Evolutionary conservation across 2,113 vertebrate genomes (phyloP).

Genomic region (Solenodon paradoxus): DNA sequence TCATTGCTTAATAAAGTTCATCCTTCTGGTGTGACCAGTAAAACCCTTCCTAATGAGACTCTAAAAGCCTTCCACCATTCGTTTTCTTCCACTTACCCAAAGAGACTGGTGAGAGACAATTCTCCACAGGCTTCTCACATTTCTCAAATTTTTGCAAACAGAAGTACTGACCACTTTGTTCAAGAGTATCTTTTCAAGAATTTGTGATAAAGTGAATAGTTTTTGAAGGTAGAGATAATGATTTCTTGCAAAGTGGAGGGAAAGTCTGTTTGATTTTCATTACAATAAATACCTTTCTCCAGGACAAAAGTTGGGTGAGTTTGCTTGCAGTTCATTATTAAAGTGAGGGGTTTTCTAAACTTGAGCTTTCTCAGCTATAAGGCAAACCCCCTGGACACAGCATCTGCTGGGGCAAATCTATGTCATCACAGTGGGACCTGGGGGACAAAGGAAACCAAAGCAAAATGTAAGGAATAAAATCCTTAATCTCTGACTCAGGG

Average conservation of each 20-base stretch:
- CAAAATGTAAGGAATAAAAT: neutral
- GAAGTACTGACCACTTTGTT: neutral
- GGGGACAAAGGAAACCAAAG: neutral
- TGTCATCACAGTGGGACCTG: neutral
- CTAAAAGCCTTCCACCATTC: neutral
- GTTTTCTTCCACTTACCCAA: neutral
- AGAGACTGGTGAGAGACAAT: neutral
- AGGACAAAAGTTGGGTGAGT: neutral
- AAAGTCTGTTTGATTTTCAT: neutral
- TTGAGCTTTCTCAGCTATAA: neutral
- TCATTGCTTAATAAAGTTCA: neutral
- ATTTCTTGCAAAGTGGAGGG: neutral
- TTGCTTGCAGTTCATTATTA: neutral
- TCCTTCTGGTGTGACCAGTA: neutral
- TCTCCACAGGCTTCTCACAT: neutral
- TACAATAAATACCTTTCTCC: neutral
- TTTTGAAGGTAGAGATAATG: neutral
- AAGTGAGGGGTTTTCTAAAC: neutral
- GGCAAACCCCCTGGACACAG: neutral
- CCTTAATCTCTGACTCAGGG: neutral
- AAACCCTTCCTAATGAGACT: neutral
- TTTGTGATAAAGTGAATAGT: neutral
- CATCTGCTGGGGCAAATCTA: neutral
- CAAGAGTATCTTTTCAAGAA: neutral
- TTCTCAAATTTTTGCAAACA: neutral